Evolutionary conservation across 2,797 vertebrate species (phyloP).

Genomic region (Selene dorsalis): DNA sequence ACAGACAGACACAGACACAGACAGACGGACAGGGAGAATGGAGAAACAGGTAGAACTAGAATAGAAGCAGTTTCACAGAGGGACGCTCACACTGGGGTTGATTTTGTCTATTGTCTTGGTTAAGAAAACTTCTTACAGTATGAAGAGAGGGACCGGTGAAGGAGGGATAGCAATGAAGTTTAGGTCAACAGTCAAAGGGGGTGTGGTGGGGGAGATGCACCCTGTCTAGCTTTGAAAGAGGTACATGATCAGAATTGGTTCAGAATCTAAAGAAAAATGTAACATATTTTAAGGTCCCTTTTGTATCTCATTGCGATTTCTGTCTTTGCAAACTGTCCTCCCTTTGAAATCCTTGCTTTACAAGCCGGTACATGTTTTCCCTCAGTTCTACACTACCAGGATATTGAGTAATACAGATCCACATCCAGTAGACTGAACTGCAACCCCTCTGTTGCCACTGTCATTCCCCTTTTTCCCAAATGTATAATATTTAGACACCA

Average conservation of each 20-base stretch:
- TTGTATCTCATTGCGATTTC: conserved; percentile 56
- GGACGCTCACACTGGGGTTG: conserved; percentile 32
- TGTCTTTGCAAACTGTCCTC: conserved; percentile 51
- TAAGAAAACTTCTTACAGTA: conserved; percentile 9
- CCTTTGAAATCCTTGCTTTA: conserved; percentile 59
- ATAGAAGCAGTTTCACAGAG: conserved; percentile 43
- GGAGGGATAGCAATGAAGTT: conserved; percentile 33
- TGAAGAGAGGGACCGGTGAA: conserved; percentile 20
- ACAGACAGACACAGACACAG: conserved; percentile 51
- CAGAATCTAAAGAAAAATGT: conserved; percentile 45
- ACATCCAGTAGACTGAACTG: conserved; percentile 58
- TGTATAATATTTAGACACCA: conserved; percentile 43
- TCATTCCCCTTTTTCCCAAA: conserved; percentile 36
- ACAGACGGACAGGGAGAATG: conserved; percentile 41
- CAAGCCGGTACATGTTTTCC: conserved; percentile 56
- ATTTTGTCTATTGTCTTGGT: conserved; percentile 42
- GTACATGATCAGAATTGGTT: conserved; percentile 65
- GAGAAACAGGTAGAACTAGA: conserved; percentile 59
- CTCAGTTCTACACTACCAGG: conserved; percentile 42
- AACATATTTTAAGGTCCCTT: conserved; percentile 49
- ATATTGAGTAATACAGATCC: conserved; percentile 58
- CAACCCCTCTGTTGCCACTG: conserved; percentile 18
- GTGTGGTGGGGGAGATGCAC: conserved; percentile 26
- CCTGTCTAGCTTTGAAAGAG: conserved; percentile 50
- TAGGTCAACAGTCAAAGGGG: conserved; percentile 21